Percentiles rank a stretch among this genome's conserved stretches.
Conservation (phyloP, 2,113 vertebrate genomes). For the Eleginops maclovinus region DNA sequence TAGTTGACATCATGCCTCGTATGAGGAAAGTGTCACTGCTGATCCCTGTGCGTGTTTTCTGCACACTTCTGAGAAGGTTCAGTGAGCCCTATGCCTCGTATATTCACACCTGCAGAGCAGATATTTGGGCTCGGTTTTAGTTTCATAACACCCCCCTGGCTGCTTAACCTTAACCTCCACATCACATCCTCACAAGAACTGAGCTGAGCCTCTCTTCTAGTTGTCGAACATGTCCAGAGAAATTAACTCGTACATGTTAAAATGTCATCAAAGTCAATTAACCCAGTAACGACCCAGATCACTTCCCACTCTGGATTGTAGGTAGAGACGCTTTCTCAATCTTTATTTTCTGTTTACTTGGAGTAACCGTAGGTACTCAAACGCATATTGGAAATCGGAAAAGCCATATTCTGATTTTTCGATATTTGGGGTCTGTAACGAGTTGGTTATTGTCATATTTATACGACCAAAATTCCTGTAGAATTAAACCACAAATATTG, state of each 20-base stretch:
- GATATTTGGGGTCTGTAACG: not conserved
- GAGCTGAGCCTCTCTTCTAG: constrained; percentile 13
- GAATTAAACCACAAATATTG: not conserved
- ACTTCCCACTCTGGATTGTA: constrained; percentile 8
- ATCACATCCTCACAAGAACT: constrained; percentile 8
- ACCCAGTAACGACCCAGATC: constrained; percentile 12
- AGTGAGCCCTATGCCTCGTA: constrained; percentile 49
- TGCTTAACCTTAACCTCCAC: constrained; percentile 32
- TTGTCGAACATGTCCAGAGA: constrained; percentile 22
- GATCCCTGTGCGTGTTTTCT: constrained; percentile 59
- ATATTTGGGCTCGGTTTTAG: constrained; percentile 46
- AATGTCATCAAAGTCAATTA: constrained; percentile 18
- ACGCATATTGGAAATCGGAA: not conserved
- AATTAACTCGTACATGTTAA: constrained; percentile 34
- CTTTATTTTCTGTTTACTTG: not conserved
- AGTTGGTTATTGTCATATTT: not conserved
- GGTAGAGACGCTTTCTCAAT: not conserved
- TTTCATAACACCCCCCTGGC: constrained; percentile 42
- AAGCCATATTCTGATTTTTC: not conserved
- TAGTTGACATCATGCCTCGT: not conserved
- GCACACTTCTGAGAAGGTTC: constrained; percentile 69
- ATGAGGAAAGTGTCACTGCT: constrained; percentile 33
- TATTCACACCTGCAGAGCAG: constrained; percentile 19
- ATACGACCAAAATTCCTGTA: not conserved
- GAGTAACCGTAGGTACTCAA: not conserved